phyloP scores from a whole-genome alignment of 2,797 vertebrate genomes.

The Antrozous pallidus region DNA sequence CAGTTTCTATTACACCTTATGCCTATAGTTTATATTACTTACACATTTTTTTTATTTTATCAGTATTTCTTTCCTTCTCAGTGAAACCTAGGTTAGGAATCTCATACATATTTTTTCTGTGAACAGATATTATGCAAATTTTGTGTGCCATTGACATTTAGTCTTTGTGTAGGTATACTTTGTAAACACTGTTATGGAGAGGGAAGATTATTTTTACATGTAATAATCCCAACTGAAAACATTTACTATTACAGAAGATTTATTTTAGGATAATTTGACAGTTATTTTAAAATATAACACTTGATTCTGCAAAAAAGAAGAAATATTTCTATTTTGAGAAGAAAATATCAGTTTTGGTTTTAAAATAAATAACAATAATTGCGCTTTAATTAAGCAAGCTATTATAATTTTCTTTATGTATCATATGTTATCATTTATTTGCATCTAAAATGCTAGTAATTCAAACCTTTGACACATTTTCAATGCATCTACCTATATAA shows the following conservation, averaged over 20 bases:
- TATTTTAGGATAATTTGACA: constrained; percentile 38
- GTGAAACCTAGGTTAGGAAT: constrained; percentile 71
- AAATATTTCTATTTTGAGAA: not conserved
- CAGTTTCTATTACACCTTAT: constrained; percentile 78
- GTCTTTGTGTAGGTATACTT: not conserved
- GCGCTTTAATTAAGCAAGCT: not conserved
- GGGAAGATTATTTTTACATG: constrained; percentile 11
- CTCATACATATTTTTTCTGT: constrained; percentile 1
- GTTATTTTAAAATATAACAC: constrained; percentile 10
- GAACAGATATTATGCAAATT: constrained; percentile 33
- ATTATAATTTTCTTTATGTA: not conserved
- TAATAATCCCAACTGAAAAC: constrained; percentile 16
- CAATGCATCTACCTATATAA: not conserved
- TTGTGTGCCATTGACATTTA: constrained; percentile 22
- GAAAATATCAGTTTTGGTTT: not conserved
- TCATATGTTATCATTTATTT: not conserved
- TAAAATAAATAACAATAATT: not conserved
- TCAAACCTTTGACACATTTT: not conserved
- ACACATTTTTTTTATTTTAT: constrained; percentile 58
- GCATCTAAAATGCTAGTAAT: constrained; percentile 8
- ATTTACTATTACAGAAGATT: constrained; percentile 28
- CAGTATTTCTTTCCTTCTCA: constrained; percentile 79
- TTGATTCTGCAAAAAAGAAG: not conserved
- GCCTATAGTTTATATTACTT: constrained; percentile 80
- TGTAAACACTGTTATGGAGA: not conserved